phyloP scores from a whole-genome alignment of 2,113 vertebrate species.

The Scopus umbretta region DNA sequence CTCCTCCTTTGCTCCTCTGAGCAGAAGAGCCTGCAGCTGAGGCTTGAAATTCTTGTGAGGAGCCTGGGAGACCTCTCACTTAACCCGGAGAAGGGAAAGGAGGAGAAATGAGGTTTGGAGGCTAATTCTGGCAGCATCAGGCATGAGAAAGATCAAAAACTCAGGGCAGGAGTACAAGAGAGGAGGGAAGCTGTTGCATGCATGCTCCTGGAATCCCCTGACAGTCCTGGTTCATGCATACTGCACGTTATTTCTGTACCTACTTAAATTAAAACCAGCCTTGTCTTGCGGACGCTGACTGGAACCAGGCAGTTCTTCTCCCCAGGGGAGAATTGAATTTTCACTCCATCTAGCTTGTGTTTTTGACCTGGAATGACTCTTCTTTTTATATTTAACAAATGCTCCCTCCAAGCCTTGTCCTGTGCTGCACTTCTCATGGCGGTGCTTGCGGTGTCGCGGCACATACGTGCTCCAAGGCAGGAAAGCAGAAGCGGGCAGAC shows the following conservation, averaged over 20 bases:
- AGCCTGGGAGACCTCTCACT: not conserved
- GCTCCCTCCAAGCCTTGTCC: not conserved
- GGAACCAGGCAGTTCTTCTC: constrained; percentile 52
- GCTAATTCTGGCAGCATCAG: constrained; percentile 30
- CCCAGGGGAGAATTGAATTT: constrained; percentile 52
- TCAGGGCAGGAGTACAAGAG: constrained; percentile 17
- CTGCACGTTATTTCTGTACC: constrained; percentile 57
- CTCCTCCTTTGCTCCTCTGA: not conserved
- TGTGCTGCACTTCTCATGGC: not conserved
- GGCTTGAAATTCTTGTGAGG: not conserved
- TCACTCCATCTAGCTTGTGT: constrained; percentile 18
- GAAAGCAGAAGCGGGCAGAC: not conserved
- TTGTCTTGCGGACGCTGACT: constrained; percentile 11
- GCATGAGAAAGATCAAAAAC: not conserved
- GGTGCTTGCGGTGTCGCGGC: not conserved
- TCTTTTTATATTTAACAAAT: not conserved
- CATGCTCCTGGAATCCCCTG: constrained; percentile 37
- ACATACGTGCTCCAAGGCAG: not conserved
- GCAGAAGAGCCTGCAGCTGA: not conserved
- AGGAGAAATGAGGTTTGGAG: constrained; percentile 32
- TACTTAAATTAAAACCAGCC: constrained; percentile 55
- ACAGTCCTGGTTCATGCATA: not conserved
- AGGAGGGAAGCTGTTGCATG: constrained; percentile 43
- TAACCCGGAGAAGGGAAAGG: not conserved
- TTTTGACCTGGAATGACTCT: constrained; percentile 59